Evolutionary conservation across 2,888 invertebrate species (phyloP), one percentile per base, ranked within the genome.

Genomic region (Scaptomyza reducta): DNA sequence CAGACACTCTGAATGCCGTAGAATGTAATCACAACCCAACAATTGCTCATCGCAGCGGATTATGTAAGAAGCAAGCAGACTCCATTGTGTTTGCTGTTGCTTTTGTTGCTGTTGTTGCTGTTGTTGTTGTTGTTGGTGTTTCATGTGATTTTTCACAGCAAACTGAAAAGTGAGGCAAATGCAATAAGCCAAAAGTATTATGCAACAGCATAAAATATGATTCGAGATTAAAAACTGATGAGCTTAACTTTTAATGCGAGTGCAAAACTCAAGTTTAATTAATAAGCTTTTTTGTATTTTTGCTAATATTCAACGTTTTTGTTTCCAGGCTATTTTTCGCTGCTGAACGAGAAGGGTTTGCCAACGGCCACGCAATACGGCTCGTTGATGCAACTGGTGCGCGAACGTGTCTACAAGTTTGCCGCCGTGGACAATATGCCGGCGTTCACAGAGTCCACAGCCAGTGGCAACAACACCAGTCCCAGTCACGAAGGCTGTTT

Each of bases 281-380:
- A 35, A 35, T 35, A n/a, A 13, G 22, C 27, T 27, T 27, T 27
- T 27, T 7, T 7, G 7, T 27, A 7, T 27, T 27, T 27, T 6
- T 27, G 27, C 22, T 22, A 13, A 47, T 13, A 6, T 7, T 13
- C n/a, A 25, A 14, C 10, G 6, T 50, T 68, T 89, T 0, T 27
- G 9, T 56, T 31, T 90, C 0, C 92, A 95, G 95, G 95, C 73
- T 95, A 95, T 93, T 95, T 95, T 87, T 95, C 95, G 51, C 92
- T 94, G 65, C 93, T 94, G 65, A 94, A 94, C 47, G 95, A 95
- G 75, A 93, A 94, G 77, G 95, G 95, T 44, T 93, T 94, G 49
- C 94, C 94, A 61, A 93, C 93, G 74, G 95, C 95, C 60, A 93
- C 94, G 14, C 93, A 94, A 56, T 94, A 95, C 85, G 94, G 94